Evolutionary conservation across 2,113 vertebrate species (phyloP), one percentile per base, ranked within the genome.

Genomic region (Otocyon megalotis): DNA sequence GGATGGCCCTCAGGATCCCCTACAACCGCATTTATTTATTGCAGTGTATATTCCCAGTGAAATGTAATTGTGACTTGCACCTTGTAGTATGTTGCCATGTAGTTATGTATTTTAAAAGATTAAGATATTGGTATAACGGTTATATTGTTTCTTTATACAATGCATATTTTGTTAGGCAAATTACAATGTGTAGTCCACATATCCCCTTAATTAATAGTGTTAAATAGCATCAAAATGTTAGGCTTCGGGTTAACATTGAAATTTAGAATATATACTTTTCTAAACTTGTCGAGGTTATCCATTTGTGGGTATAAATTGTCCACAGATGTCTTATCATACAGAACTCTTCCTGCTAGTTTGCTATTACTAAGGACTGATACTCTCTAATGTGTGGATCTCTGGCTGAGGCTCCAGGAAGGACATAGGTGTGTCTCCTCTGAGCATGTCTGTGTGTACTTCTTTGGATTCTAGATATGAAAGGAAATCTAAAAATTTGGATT

Each of bases 201-300:
- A 63, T 1, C 28, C 35, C 30, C 35, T 54, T 60, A 93, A 84
- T 13, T 77, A 85, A 87, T 37, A 69, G 7, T 53, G 1, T 63
- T 95, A 83, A 76, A 62, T 54, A 92, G 30, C 20, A 71, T 76
- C 62, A 22, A 63, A 85, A 62, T 88, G 43, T 48, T 82, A 35
- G 81, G n/a, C 28, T 91, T 90, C 81, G 65, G 26, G 48, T 94
- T 91, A 88, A 71, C 65, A 37, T 16, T 37, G 81, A 37, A 97
- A 86, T 89, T 93, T 80, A 86, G 80, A 77, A 35, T 32, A 58
- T 11, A 22, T 30, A 16, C n/a, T 69, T 91, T 65, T 53, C 53
- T 56, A 81, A 89, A 54, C 19, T 43, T 54, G 6, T 86, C 2
- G 6, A 56, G 69, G 82, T 1, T 76, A 50, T 85, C 1, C 71